These are phyloP conservation scores for Euphysa ruthae DNA, from an alignment of 30 jellyfish, hydroid and myxozoan species.

Conservation along the genomic window DNA sequence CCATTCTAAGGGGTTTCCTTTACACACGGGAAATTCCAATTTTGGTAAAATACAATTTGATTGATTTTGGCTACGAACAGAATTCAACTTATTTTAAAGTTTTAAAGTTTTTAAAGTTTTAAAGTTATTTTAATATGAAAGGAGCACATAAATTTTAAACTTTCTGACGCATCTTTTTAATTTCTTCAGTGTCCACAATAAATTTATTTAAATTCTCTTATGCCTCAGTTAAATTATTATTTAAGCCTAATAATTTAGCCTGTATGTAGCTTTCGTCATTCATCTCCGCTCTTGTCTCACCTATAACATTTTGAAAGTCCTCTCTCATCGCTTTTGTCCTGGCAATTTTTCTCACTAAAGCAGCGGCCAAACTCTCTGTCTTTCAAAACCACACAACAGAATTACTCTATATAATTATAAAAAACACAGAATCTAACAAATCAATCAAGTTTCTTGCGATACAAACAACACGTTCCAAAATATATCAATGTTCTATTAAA, in stretches of 20 bases:
- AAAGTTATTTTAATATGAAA: not conserved
- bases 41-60: constrained; percentile 6
- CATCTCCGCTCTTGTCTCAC: not conserved
- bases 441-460: too few species aligned
- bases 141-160: not conserved
- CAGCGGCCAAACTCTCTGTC: too few species aligned
- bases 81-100: too few species aligned
- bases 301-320: not conserved
- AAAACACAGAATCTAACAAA: too few species aligned
- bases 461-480: too few species aligned
- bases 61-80: not conserved
- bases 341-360: too few species aligned
- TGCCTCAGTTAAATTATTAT: not conserved
- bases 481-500: too few species aligned
- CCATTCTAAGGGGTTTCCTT: constrained; percentile 19
- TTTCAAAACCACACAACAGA: too few species aligned
- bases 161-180: not conserved
- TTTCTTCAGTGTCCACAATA: not conserved
- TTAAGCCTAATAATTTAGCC: not conserved
- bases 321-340: not conserved
- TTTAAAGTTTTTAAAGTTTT: not conserved
- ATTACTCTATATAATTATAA: too few species aligned
- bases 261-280: not conserved
- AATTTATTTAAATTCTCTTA: not conserved
- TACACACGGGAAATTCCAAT: not conserved